phyloP scores from a whole-genome alignment of 2,113 vertebrate species.

The Dinomys branickii region DNA sequence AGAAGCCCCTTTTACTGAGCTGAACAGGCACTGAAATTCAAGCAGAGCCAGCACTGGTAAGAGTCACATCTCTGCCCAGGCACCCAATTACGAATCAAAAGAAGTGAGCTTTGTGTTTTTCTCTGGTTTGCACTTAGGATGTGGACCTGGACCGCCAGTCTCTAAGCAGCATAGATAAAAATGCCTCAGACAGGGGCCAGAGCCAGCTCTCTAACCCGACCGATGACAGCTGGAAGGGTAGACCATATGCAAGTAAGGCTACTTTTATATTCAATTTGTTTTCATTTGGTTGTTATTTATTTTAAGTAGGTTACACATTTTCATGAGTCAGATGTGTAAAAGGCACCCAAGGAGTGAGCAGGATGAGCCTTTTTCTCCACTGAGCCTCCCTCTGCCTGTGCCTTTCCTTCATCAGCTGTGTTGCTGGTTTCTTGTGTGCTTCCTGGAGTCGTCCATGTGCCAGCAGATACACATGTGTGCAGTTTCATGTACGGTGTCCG shows the following conservation, averaged over 20 bases:
- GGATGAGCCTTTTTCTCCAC: background rate
- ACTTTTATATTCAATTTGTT: background rate
- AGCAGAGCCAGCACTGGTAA: background rate
- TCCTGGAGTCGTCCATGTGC: background rate
- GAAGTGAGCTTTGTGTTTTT: background rate
- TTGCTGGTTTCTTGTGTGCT: background rate
- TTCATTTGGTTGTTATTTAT: background rate
- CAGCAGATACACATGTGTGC: background rate
- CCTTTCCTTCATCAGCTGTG: background rate
- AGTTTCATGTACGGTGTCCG: background rate
- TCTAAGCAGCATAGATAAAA: conserved; percentile 95
- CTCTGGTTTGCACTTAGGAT: conserved; percentile 88
- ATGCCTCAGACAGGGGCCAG: conserved; percentile 95
- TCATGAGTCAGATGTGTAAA: background rate
- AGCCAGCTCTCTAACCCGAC: conserved; percentile 96
- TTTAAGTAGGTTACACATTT: background rate
- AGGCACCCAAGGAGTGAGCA: background rate
- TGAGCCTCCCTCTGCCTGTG: background rate
- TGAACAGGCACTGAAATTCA: background rate
- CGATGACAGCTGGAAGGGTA: conserved; percentile 96
- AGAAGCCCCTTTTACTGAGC: background rate
- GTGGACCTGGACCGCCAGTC: conserved; percentile 95
- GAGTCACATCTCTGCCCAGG: background rate
- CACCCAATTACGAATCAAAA: background rate
- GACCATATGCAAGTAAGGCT: conserved; percentile 89